Conservation (phyloP, 2,888 invertebrate genomes). For the Tinea trinotella region DNA sequence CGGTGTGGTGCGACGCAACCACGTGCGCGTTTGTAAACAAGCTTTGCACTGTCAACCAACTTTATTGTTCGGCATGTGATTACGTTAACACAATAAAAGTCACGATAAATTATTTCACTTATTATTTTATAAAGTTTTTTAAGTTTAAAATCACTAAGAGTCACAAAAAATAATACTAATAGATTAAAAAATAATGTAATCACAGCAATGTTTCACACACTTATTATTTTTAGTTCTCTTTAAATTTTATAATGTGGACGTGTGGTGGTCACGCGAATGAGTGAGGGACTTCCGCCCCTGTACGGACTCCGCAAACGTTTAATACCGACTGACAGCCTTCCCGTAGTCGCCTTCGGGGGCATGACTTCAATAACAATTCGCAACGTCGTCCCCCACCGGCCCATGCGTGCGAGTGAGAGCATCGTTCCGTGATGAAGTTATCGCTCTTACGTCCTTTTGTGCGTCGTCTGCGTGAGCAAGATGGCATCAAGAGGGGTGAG, state of each 20-base stretch:
- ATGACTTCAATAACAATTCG: conserved; percentile 74
- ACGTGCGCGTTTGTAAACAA: conserved; percentile 51
- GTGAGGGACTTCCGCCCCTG: conserved; percentile 44
- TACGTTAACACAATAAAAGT: neutral
- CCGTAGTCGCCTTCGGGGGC: conserved; percentile 73
- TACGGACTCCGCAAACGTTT: conserved; percentile 67
- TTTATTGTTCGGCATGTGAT: neutral
- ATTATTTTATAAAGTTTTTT: conserved; percentile 15
- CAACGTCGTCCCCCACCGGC: conserved; percentile 71
- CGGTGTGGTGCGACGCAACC: conserved; percentile 44
- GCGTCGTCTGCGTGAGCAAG: conserved; percentile 66
- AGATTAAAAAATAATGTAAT: conserved; percentile 38
- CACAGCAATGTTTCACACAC: conserved; percentile 40
- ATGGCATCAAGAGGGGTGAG: conserved; percentile 32
- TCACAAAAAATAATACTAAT: conserved; percentile 32
- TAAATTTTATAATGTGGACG: conserved; percentile 13
- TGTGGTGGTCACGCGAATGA: conserved; percentile 33
- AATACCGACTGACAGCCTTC: conserved; percentile 71
- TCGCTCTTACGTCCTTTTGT: conserved; percentile 75
- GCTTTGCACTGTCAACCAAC: conserved; percentile 22
- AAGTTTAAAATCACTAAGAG: conserved; percentile 26
- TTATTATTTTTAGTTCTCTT: neutral
- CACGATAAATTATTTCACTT: conserved; percentile 1
- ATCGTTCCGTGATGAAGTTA: conserved; percentile 67
- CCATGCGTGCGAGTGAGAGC: conserved; percentile 65